These are phyloP conservation scores for Leptobrachium leishanense DNA, from an alignment of 2,113 vertebrate genomes.

Conservation along the genomic window DNA sequence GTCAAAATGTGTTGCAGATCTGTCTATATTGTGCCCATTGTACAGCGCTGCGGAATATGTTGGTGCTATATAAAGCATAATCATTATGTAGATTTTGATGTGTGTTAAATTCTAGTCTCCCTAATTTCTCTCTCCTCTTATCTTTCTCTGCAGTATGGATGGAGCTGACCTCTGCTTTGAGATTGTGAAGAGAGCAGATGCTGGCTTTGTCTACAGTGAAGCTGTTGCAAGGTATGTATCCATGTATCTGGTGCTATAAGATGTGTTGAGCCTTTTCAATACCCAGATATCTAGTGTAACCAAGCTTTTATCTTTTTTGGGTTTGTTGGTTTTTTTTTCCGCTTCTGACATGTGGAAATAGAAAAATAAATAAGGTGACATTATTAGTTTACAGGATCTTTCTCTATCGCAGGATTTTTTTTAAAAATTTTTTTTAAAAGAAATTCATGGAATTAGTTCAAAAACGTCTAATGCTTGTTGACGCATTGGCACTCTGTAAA, in stretches of 20 bases:
- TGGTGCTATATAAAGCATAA: no score
- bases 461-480: background rate
- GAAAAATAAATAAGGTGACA: background rate
- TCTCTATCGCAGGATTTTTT: background rate
- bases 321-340: no score
- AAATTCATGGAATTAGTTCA: background rate
- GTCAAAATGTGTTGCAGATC: no score
- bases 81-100: no score
- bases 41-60: no score
- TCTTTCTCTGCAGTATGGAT: constrained; percentile 79
- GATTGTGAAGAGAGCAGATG: constrained; percentile 91
- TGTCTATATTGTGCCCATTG: no score
- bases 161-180: constrained; percentile 92
- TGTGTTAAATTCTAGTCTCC: no score
- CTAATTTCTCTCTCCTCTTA: background rate
- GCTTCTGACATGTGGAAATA: background rate
- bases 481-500: background rate
- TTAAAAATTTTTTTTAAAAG: background rate
- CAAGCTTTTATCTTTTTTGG: background rate
- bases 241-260: background rate
- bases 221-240: constrained; percentile 89
- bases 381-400: background rate
- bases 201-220: constrained; percentile 95
- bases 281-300: background rate
- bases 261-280: background rate